Conservation (phyloP, 1,140 invertebrate species). For the Brachionus manjavacas region DNA sequence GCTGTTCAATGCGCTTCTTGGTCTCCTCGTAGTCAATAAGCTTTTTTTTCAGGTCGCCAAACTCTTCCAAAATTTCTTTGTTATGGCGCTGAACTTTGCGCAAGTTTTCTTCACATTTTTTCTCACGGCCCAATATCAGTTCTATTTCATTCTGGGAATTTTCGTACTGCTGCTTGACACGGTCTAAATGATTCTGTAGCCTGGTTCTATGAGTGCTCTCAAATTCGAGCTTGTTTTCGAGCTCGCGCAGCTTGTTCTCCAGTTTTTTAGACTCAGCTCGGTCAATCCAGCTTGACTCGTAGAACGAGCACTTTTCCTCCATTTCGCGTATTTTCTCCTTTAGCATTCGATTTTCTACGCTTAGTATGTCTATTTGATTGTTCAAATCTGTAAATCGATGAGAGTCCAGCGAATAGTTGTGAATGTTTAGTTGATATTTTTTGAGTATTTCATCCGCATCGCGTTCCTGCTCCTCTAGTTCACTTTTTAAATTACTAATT, state of each 20-base stretch:
- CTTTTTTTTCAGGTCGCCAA: slow-evolving; percentile 4
- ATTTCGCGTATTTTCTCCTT: slow-evolving; percentile 30
- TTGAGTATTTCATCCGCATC: slow-evolving; percentile 81
- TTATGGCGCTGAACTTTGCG: neutral
- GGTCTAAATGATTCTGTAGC: slow-evolving; percentile 14
- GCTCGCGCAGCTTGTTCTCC: neutral
- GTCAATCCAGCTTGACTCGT: slow-evolving; percentile 1
- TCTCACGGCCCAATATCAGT: slow-evolving; percentile 1
- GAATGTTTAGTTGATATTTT: slow-evolving; percentile 80
- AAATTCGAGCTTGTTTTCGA: slow-evolving; percentile 2
- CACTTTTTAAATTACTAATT: slow-evolving; percentile 71
- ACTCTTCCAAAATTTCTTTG: slow-evolving; percentile 19
- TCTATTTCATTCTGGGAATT: slow-evolving; percentile 30
- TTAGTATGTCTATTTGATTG: slow-evolving; percentile 15
- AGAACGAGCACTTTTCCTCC: neutral
- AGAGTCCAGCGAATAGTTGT: slow-evolving; percentile 48
- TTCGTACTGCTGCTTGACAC: slow-evolving; percentile 1
- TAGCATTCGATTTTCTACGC: neutral
- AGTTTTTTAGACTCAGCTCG: neutral
- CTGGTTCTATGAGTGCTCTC: neutral
- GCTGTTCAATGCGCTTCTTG: neutral
- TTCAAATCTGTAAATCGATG: neutral
- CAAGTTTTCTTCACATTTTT: slow-evolving; percentile 29
- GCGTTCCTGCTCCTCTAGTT: slow-evolving; percentile 84
- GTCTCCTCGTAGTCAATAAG: slow-evolving; percentile 8